These are phyloP conservation scores for Drosophila conformis DNA, from an alignment of 2,888 invertebrate genomes.

Conservation along the genomic window DNA sequence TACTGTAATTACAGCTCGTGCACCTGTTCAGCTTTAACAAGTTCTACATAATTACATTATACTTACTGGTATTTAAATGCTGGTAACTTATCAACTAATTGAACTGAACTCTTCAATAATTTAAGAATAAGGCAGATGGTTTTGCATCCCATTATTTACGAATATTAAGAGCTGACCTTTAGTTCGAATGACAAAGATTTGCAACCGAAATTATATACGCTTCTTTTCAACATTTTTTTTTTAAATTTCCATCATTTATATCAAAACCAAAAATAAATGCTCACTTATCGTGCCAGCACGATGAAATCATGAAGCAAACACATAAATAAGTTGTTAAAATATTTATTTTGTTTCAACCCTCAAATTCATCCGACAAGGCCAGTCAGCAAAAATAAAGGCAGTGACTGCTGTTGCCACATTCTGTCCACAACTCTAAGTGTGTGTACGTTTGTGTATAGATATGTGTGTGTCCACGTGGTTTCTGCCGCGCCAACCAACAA, in stretches of 20 bases:
- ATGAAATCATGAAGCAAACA: slow-evolving; percentile 45
- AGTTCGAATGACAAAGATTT: neutral
- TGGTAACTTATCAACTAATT: neutral
- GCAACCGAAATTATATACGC: neutral
- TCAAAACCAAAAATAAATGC: slow-evolving; percentile 10
- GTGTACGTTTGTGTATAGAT: neutral
- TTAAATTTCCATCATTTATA: neutral
- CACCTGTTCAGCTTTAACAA: slow-evolving; percentile 2
- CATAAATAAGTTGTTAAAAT: slow-evolving; percentile 62
- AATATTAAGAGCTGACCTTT: neutral
- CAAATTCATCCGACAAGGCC: neutral
- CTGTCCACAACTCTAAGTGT: slow-evolving; percentile 9
- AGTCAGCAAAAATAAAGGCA: slow-evolving; percentile 21
- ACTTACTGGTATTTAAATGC: slow-evolving; percentile 11
- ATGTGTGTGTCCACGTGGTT: slow-evolving; percentile 7
- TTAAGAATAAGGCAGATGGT: neutral
- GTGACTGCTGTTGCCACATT: slow-evolving; percentile 4
- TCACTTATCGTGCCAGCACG: slow-evolving; percentile 22
- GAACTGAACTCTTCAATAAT: neutral
- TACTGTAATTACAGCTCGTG: slow-evolving; percentile 9
- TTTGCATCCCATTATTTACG: neutral
- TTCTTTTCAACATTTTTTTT: neutral
- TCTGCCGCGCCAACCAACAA: slow-evolving; percentile 13
- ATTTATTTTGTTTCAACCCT: slow-evolving; percentile 49
- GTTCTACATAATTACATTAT: slow-evolving; percentile 8